These are phyloP conservation scores for Ursus arctos DNA, from an alignment of 2,113 vertebrate genomes.

Conservation along the genomic window DNA sequence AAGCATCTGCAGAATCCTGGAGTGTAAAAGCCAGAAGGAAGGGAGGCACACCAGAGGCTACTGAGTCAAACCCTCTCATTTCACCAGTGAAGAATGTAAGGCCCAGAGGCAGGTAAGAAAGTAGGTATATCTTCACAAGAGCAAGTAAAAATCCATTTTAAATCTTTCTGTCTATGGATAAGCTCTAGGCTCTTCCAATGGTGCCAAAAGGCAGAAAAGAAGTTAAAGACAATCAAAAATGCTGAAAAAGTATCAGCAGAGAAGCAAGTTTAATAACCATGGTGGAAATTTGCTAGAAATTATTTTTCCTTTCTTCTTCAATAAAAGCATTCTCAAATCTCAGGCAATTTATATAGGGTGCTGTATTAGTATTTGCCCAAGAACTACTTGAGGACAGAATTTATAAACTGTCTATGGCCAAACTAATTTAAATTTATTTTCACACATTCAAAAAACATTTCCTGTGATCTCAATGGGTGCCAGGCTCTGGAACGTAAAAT, in stretches of 20 bases:
- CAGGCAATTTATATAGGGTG: background rate
- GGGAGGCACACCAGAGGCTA: background rate
- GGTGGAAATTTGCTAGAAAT: background rate
- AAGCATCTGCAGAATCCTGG: background rate
- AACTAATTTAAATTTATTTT: background rate
- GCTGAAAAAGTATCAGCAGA: background rate
- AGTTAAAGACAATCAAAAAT: slow-evolving; percentile 34
- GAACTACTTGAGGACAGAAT: background rate
- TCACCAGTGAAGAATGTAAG: background rate
- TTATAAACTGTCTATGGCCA: background rate
- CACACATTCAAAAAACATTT: background rate
- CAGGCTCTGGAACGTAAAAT: background rate
- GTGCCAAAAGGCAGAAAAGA: background rate
- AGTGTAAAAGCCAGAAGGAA: background rate
- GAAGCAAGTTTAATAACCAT: background rate
- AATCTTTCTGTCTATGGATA: background rate
- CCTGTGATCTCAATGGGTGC: background rate
- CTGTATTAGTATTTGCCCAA: background rate
- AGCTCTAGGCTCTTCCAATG: background rate
- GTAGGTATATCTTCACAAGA: background rate
- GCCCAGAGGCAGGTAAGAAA: background rate
- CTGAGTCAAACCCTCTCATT: background rate
- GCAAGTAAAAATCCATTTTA: slow-evolving; percentile 47
- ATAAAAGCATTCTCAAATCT: background rate
- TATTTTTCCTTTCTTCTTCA: slow-evolving; percentile 6